Base-by-base conservation (phyloP, 1,140 invertebrate genomes). In the Pomacea maculata region DNA sequence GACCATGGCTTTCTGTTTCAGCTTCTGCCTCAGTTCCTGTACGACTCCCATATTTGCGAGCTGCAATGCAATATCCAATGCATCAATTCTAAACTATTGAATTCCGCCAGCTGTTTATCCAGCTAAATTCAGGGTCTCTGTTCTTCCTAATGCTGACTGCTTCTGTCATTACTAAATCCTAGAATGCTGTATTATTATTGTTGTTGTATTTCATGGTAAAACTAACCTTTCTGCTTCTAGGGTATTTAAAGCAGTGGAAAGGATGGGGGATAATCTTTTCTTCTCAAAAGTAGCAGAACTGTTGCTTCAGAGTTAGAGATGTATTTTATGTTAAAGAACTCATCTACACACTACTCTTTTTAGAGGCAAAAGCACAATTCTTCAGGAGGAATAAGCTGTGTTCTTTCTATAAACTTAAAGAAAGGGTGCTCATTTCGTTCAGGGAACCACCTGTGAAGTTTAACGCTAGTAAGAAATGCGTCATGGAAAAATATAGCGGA, bases 1-100 rank as follows among this genome's bases (percentile, higher is more conserved):
- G 77, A 78, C 77, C 77, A 78, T 78, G 21, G 17, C 61, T 68
- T 14, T 77, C 75, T 65, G 70, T 70, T 12, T 78, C 77, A 65
- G 55, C 45, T 25, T 78, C 77, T 54, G 67, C 67, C 54, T 78
- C 77, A 57, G 25, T 25, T 12, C 67, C 34, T 45, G 67, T 17
- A 19, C 77, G 65, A 21, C 77, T 67, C 14, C 77, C 77, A 71
- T 78, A 78, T 29, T 65, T 78, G 34, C 77, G 77, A n/a, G 77
- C 77, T 78, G 77, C 17, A 78, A 78, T 29, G 34, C 21, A 68
- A 78, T 19, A 21, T 29, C n/a, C 34, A 52, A 54, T 52, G 11
- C 34, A 21, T 34, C 11, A 29, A 21, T 11, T 12, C 17, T 21
- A 73, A 52, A 45, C 2, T 45, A 45, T 21, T 12, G 11, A 45